A percentile compares a stretch with the other conserved stretches of the same genome.
Evolutionary conservation across 2,888 invertebrate species (phyloP).

Genomic region (Pristionchus maxplancki): DNA sequence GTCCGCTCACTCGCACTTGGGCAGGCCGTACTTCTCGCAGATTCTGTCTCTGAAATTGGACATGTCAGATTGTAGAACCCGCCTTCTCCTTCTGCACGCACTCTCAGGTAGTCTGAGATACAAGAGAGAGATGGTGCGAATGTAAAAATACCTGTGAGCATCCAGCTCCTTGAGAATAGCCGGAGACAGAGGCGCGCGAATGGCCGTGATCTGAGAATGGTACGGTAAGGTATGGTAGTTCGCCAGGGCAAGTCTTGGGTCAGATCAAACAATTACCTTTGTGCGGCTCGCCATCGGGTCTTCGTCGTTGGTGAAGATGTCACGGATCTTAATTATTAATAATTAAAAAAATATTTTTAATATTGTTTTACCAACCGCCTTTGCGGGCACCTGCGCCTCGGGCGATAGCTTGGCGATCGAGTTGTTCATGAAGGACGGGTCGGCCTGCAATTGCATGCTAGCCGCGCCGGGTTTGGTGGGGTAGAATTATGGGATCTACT

Average conservation of each 20-base stretch:
- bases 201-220: background rate
- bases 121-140: too few relatives aligned
- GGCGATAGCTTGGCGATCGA: background rate
- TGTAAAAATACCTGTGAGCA: too few relatives aligned
- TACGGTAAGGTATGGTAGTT: background rate
- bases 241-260: background rate
- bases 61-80: too few relatives aligned
- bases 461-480: background rate
- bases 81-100: too few relatives aligned
- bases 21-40: background rate
- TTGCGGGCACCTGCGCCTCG: slow-evolving; percentile 3
- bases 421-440: background rate
- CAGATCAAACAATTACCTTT: background rate
- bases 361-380: background rate
- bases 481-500: background rate
- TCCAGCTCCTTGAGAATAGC: background rate
- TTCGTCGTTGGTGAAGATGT: background rate
- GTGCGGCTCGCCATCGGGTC: background rate
- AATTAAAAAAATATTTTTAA: background rate
- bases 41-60: background rate
- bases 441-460: background rate
- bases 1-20: slow-evolving; percentile 1
- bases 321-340: background rate
- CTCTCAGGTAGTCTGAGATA: too few relatives aligned
- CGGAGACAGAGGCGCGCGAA: background rate